Conservation (phyloP, 2,888 invertebrate species). For the Noctua janthe region DNA sequence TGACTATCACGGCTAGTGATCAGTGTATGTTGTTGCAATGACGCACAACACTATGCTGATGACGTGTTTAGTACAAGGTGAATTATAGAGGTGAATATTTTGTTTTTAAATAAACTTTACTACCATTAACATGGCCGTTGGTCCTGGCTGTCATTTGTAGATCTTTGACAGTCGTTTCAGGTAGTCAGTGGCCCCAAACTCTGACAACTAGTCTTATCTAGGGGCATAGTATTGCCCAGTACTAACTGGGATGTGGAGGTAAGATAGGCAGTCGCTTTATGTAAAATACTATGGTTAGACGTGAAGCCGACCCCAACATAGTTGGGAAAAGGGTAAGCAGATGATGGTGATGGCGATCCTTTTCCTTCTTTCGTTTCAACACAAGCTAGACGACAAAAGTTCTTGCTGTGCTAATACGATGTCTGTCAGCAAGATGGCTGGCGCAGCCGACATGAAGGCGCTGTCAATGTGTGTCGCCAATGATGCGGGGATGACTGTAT, state of each 20-base stretch:
- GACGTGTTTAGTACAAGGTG: conserved; percentile 8
- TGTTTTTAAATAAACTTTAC: background rate
- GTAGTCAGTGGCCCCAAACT: background rate
- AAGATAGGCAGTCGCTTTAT: background rate
- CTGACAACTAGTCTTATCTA: too few relatives aligned
- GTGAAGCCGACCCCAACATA: too few relatives aligned
- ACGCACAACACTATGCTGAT: background rate
- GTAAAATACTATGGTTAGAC: background rate
- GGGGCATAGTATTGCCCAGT: background rate
- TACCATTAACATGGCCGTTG: background rate
- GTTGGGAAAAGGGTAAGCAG: background rate
- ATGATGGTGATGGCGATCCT: background rate
- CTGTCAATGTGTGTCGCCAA: too few relatives aligned
- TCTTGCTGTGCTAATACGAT: background rate
- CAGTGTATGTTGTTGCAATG: conserved; percentile 3
- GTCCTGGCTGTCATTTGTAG: background rate
- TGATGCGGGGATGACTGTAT: background rate
- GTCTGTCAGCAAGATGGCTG: background rate
- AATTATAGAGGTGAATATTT: background rate
- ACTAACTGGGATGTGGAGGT: background rate
- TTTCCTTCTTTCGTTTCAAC: background rate
- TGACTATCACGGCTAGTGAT: background rate
- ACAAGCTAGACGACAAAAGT: too few relatives aligned
- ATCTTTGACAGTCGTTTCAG: background rate
- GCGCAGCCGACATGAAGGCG: too few relatives aligned